phyloP scores from a whole-genome alignment of 2,113 vertebrate species.

The Sceloporus undulatus region DNA sequence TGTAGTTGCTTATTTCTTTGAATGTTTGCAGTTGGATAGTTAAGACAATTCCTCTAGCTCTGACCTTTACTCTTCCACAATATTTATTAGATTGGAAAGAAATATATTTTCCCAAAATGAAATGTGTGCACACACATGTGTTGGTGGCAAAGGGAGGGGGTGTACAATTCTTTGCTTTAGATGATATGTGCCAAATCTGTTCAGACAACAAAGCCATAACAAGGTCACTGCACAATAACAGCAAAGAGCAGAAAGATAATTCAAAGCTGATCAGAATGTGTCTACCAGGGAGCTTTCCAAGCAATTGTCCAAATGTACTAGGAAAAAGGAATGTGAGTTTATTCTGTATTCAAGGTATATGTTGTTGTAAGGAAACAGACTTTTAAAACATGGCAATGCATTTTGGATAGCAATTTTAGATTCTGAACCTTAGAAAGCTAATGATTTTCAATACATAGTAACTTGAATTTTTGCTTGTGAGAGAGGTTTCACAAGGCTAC shows the following conservation, averaged over 20 bases:
- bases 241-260: constrained; percentile 38
- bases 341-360: not conserved
- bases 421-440: not conserved
- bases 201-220: constrained; percentile 43
- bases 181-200: constrained; percentile 50
- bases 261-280: constrained; percentile 1
- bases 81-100: constrained; percentile 53
- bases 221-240: constrained; percentile 47
- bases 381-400: not conserved
- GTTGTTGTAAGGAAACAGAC: not conserved
- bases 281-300: not conserved
- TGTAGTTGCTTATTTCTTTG: constrained; percentile 36
- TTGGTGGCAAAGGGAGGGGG: constrained; percentile 16
- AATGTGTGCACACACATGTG: constrained; percentile 7
- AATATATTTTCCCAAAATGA: constrained; percentile 48
- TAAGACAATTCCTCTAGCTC: constrained; percentile 56
- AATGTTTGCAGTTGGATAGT: constrained; percentile 61
- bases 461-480: not conserved
- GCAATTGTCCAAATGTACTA: constrained; percentile 21
- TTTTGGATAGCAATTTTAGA: not conserved
- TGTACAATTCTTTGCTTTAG: constrained; percentile 47
- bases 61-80: constrained; percentile 59
- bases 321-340: not conserved
- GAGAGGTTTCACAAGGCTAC: not conserved
- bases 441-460: constrained; percentile 6